A percentile compares a stretch with the other conserved stretches of the same genome.
Conservation (phyloP, 2,797 vertebrate genomes). For the Peromyscus melanophrys region DNA sequence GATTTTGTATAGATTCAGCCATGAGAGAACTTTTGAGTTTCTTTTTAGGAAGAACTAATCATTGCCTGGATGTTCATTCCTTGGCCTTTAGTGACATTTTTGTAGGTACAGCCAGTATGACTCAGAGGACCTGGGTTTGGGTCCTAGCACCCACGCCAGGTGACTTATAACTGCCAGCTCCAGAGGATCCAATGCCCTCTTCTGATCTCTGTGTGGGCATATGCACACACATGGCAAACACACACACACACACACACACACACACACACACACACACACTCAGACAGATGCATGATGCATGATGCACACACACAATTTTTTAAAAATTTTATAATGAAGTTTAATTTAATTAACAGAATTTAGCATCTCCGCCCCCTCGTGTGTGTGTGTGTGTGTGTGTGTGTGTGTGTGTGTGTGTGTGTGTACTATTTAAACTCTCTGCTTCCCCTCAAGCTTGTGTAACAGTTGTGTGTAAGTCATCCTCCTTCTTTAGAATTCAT, state of each 20-base stretch:
- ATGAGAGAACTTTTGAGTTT: conserved; percentile 40
- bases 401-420: neutral
- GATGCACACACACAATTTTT: neutral
- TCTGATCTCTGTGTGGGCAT: neutral
- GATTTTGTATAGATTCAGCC: neutral
- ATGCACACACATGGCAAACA: neutral
- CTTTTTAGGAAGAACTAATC: neutral
- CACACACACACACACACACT: too few relatives aligned
- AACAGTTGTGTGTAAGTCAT: neutral
- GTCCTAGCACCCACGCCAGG: too few relatives aligned
- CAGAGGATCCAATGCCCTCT: neutral
- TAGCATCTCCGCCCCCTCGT: fast-evolving
- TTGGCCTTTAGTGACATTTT: neutral
- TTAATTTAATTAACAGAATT: neutral
- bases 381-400: neutral
- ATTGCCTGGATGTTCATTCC: neutral
- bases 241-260: neutral
- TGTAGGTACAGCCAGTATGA: neutral
- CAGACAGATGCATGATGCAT: neutral
- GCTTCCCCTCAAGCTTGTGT: neutral
- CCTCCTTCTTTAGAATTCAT: neutral
- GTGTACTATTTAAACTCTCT: neutral
- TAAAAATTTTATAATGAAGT: neutral
- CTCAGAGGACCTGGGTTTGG: neutral
- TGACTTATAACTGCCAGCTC: neutral